A percentile compares a stretch with the other conserved stretches of the same genome.
These are phyloP conservation scores for Melanotus villosus DNA, from an alignment of 2,888 invertebrate genomes.

Conservation along the genomic window DNA sequence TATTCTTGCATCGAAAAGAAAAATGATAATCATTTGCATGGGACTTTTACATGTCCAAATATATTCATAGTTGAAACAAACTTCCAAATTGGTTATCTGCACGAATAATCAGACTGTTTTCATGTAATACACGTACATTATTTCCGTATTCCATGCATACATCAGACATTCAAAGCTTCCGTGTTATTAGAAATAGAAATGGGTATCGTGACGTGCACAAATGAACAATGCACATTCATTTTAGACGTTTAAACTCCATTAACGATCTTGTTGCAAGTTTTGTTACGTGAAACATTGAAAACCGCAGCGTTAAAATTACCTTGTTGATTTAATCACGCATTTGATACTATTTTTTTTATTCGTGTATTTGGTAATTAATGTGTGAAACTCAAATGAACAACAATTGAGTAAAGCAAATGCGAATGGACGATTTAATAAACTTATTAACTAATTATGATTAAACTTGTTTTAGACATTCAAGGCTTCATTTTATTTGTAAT, in stretches of 20 bases:
- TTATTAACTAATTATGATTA: too few species aligned
- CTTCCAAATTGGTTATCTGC: conserved; percentile 15
- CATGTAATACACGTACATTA: conserved; percentile 22
- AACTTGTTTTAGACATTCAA: too few species aligned
- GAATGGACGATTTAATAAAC: too few species aligned
- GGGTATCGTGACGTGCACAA: conserved; percentile 1
- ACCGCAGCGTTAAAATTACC: too few species aligned
- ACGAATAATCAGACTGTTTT: conserved; percentile 12
- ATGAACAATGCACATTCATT: background rate
- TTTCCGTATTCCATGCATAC: conserved; percentile 14
- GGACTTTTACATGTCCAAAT: background rate
- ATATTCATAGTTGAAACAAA: background rate
- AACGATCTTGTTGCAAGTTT: background rate
- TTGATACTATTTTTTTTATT: too few species aligned
- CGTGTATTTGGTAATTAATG: too few species aligned
- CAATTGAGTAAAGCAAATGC: too few species aligned
- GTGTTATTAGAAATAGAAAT: conserved; percentile 27
- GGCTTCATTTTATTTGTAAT: too few species aligned
- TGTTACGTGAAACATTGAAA: too few species aligned
- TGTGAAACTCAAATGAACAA: too few species aligned
- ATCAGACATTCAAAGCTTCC: conserved; percentile 15
- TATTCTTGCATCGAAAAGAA: background rate
- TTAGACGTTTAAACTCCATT: background rate
- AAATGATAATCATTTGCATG: background rate
- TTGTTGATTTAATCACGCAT: too few species aligned